These are phyloP conservation scores for Poliocrania exsul DNA, from an alignment of 2,797 vertebrate genomes.

Conservation along the genomic window DNA sequence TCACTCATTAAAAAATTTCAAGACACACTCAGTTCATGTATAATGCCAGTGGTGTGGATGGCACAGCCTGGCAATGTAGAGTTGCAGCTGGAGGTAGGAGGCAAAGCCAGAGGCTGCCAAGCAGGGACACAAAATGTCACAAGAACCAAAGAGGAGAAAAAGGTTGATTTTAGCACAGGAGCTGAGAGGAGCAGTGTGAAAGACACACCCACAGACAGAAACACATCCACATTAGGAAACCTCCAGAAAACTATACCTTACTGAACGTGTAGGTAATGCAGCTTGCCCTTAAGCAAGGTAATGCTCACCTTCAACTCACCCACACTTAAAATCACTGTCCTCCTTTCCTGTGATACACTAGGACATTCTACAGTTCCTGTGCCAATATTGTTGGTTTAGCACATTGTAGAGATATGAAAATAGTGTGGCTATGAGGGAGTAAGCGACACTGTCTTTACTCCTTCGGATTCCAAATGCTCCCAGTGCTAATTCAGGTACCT, in stretches of 20 bases:
- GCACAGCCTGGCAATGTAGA: background rate
- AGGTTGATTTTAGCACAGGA: background rate
- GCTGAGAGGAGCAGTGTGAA: background rate
- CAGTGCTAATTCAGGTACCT: constrained; percentile 77
- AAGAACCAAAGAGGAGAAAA: background rate
- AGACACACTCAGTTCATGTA: background rate
- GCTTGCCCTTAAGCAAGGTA: background rate
- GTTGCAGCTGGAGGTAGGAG: background rate
- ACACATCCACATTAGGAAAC: background rate
- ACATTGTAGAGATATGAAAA: background rate
- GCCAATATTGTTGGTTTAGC: background rate
- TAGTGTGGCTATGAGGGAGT: background rate
- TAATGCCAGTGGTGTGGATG: background rate
- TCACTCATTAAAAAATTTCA: background rate
- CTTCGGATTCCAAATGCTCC: background rate
- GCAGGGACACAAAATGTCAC: background rate
- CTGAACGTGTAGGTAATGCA: background rate
- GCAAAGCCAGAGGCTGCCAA: background rate
- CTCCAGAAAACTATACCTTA: background rate
- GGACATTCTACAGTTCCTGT: background rate
- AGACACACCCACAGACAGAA: background rate
- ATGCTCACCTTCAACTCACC: background rate
- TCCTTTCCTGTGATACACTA: background rate
- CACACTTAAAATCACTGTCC: background rate
- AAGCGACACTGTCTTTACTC: background rate